phyloP scores from a whole-genome alignment of 1,140 invertebrate genomes.

The Paralvinella palmiformis region DNA sequence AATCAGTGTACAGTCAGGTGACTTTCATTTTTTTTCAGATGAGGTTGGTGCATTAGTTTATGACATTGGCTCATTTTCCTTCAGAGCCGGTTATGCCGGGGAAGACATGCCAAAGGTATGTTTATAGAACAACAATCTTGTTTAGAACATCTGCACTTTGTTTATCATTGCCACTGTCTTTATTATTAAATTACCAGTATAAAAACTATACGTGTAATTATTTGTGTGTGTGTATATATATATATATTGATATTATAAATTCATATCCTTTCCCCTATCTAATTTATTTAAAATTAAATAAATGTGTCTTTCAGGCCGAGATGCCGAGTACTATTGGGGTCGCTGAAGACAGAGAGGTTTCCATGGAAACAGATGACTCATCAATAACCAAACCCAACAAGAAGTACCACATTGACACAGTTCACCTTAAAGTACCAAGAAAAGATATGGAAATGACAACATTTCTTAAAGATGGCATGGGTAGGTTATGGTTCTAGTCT shows the following conservation, averaged over 20 bases:
- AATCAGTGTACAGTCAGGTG: too few species aligned
- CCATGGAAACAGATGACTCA: constrained; percentile 54
- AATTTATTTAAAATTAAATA: too few species aligned
- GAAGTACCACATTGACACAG: constrained; percentile 75
- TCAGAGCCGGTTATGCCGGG: constrained; percentile 79
- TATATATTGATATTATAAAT: background rate
- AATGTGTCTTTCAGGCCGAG: constrained; percentile 67
- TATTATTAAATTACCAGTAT: background rate
- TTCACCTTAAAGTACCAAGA: constrained; percentile 80
- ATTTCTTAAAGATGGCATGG: constrained; percentile 89
- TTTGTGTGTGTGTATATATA: background rate
- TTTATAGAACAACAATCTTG: too few species aligned
- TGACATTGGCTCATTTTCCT: constrained; percentile 86
- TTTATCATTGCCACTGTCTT: too few species aligned
- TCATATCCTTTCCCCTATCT: background rate
- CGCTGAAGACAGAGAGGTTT: constrained; percentile 53
- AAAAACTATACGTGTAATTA: background rate
- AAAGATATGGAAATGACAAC: constrained; percentile 73
- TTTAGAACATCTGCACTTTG: too few species aligned
- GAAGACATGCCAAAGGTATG: constrained; percentile 73
- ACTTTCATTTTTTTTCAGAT: constrained; percentile 57
- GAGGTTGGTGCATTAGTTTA: constrained; percentile 97
- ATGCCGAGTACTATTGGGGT: constrained; percentile 75
- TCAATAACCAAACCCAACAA: constrained; percentile 48
- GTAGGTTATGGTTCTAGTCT: constrained; percentile 44